Conservation (phyloP, 1,140 invertebrate genomes). For the Dendrolimus punctatus region DNA sequence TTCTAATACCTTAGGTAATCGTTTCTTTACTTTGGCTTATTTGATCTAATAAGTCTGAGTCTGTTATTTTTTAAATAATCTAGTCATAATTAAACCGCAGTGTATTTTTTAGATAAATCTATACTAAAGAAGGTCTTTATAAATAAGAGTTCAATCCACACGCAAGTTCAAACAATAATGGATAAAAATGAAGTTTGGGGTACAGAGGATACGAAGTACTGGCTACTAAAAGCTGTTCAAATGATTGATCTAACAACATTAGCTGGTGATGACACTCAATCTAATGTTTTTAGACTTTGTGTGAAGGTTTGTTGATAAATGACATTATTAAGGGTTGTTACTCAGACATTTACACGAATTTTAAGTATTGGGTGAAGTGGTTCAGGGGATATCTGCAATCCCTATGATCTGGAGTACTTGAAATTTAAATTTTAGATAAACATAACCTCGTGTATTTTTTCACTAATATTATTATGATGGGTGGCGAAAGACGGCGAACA, state of each 20-base stretch:
- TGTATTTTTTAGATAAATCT: slow-evolving; percentile 63
- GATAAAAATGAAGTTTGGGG: slow-evolving; percentile 37
- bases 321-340: background rate
- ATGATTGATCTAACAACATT: slow-evolving; percentile 96
- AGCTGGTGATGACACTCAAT: slow-evolving; percentile 88
- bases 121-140: slow-evolving; percentile 74
- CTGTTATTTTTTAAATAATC: too few relatives aligned
- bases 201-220: slow-evolving; percentile 77
- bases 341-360: too few relatives aligned
- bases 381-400: too few relatives aligned
- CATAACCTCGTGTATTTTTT: too few relatives aligned
- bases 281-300: slow-evolving; percentile 87
- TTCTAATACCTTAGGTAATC: slow-evolving; percentile 20
- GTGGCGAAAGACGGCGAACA: too few relatives aligned
- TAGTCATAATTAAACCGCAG: too few relatives aligned
- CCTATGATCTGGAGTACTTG: too few relatives aligned
- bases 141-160: slow-evolving; percentile 75
- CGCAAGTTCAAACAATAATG: slow-evolving; percentile 64
- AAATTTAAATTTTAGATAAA: too few relatives aligned
- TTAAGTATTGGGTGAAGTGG: too few relatives aligned
- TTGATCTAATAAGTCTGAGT: too few relatives aligned
- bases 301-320: slow-evolving; percentile 75
- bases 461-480: too few relatives aligned
- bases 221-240: slow-evolving; percentile 86
- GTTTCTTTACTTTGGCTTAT: too few relatives aligned